A percentile compares a stretch with the other conserved stretches of the same genome.
These are phyloP conservation scores for Microcaecilia unicolor DNA, from an alignment of 2,797 vertebrate species.

Conservation along the genomic window DNA sequence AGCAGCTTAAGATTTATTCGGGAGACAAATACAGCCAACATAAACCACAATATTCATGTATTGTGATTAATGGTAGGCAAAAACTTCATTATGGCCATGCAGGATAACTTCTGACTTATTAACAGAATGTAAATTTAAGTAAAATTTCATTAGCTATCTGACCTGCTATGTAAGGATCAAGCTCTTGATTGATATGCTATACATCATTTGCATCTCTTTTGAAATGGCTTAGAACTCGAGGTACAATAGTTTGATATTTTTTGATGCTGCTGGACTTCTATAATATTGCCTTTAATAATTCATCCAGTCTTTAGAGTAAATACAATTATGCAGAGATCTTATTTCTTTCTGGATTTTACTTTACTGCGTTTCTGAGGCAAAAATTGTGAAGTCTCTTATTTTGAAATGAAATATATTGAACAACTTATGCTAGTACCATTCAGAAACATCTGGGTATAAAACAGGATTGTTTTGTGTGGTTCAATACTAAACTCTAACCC, in stretches of 20 bases:
- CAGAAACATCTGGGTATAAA: too few relatives aligned
- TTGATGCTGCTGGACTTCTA: too few relatives aligned
- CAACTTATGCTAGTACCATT: too few relatives aligned
- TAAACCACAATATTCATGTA: conserved; percentile 1
- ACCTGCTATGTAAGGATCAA: conserved; percentile 10
- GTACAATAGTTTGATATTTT: neutral
- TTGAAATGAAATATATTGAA: too few relatives aligned
- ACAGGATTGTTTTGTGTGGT: too few relatives aligned
- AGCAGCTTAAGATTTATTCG: conserved; percentile 7
- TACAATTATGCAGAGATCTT: too few relatives aligned
- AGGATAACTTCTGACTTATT: conserved; percentile 14
- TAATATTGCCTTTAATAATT: too few relatives aligned
- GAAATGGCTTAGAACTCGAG: conserved; percentile 6
- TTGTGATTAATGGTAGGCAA: conserved; percentile 1
- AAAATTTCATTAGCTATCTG: conserved; percentile 11
- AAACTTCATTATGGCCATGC: conserved; percentile 6
- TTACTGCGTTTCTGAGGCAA: too few relatives aligned
- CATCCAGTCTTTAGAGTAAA: too few relatives aligned
- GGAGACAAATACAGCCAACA: neutral
- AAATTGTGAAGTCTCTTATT: too few relatives aligned
- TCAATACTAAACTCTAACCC: too few relatives aligned
- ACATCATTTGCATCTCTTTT: conserved; percentile 2
- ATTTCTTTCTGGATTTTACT: too few relatives aligned
- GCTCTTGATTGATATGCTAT: conserved; percentile 8
- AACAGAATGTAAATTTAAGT: conserved; percentile 25